Base-by-base conservation (phyloP, 1,140 invertebrate genomes). In the Trichonephila inaurata region DNA sequence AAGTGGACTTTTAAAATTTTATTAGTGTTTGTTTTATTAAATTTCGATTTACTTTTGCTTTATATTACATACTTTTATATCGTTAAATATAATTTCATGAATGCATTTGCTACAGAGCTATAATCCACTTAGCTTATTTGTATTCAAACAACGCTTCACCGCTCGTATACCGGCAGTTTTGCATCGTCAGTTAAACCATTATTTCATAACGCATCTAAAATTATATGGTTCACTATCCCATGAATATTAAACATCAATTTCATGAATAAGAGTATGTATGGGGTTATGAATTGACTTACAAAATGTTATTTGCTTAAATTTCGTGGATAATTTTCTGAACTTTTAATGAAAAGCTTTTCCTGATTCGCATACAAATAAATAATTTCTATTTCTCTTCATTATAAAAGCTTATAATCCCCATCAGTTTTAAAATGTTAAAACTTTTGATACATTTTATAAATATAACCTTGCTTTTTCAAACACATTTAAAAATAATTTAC, bases 191-290 rank as follows among this genome's bases (percentile, higher is more conserved):
- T 77, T 28, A 33, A 28, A 77, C 72, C 33, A 40, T 77, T 19
- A 77, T 16, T 77, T 77, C 72, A 77, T 77, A 77, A 77, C 33
- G 33, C 72, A 69, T 28, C 72, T 77, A 77, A 77, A 77, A 77
- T 77, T 28, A 33, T 28, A 77, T 40, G 33, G 72, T 3, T 77
- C 12, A 77, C 24, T 33, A 28, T 28, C 28, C 33, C 72, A 18
- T 77, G 72, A 77, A 77, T 77, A 40, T 33, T 77, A 40, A 77
- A 14, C 72, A 77, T 77, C 72, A 33, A 77, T 77, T 28, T 33
- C 19, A 28, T 18, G 16, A 40, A 77, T 40, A 77, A 40, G 5
- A 33, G 24, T 77, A 33, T 77, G 18, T 77, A 33, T 77, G 18
- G 18, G 16, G 14, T 77, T 77, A 40, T 77, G 10, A 24, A 69